A percentile compares a stretch with the other conserved stretches of the same genome.
Evolutionary conservation across 2,113 vertebrate species (phyloP).

Genomic region (Amazona vittata): DNA sequence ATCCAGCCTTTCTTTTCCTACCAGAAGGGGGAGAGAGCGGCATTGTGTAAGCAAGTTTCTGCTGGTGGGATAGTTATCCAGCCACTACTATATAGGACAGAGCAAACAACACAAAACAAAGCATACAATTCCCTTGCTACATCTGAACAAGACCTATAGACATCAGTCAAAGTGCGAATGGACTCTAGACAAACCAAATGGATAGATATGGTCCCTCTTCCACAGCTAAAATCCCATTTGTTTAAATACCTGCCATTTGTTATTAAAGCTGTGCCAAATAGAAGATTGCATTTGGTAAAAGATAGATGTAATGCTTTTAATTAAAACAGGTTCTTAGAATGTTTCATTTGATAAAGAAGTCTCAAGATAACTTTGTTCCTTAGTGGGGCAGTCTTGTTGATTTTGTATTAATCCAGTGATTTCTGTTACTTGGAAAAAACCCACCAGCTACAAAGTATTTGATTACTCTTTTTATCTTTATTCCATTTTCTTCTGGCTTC

Average conservation of each 20-base stretch:
- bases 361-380: conserved; percentile 68
- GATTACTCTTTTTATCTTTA: conserved; percentile 72
- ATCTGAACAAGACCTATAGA: not conserved
- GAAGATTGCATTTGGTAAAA: conserved; percentile 3
- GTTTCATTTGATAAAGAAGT: conserved; percentile 55
- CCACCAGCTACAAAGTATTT: conserved; percentile 36
- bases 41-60: not conserved
- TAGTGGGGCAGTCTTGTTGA: conserved; percentile 5
- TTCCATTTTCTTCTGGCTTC: conserved; percentile 53
- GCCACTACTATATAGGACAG: not conserved
- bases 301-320: conserved; percentile 33
- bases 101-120: not conserved
- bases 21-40: conserved; percentile 30
- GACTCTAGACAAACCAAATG: conserved; percentile 38
- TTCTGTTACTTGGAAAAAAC: conserved; percentile 43
- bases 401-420: conserved; percentile 59
- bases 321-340: conserved; percentile 45
- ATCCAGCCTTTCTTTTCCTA: not conserved
- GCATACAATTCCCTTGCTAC: not conserved
- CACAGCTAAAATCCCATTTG: conserved; percentile 17
- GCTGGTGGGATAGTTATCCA: not conserved
- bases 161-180: conserved; percentile 9
- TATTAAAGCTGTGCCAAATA: conserved; percentile 15
- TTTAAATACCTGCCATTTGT: conserved; percentile 44
- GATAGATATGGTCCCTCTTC: not conserved